phyloP scores from a whole-genome alignment of 92 coral and sea anemone genomes.

The Bergia puertoricense region DNA sequence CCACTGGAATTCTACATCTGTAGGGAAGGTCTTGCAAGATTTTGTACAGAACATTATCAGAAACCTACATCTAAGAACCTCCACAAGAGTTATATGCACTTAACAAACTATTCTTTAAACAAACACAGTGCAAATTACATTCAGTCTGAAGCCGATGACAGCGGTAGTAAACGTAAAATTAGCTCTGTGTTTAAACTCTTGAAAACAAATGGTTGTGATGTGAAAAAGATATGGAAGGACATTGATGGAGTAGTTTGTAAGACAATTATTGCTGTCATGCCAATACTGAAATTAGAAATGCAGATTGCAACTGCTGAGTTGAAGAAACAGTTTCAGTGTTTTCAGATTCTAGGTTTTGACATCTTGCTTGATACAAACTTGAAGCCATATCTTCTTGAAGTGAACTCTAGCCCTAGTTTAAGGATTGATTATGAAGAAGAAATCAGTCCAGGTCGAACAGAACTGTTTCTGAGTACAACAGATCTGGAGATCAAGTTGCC shows the following conservation, averaged over 20 bases:
- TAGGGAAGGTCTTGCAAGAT: constrained; percentile 87
- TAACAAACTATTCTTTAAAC: constrained; percentile 85
- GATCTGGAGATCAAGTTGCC: constrained; percentile 86
- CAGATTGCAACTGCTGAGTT: constrained; percentile 60
- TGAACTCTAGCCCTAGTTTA: constrained; percentile 84
- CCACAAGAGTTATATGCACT: constrained; percentile 77
- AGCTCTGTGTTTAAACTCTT: constrained; percentile 83
- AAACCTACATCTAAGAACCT: constrained; percentile 74
- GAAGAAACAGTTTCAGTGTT: constrained; percentile 68
- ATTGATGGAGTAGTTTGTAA: constrained; percentile 74
- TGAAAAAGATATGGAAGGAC: constrained; percentile 64
- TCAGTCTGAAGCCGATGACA: constrained; percentile 78
- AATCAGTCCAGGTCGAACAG: constrained; percentile 64
- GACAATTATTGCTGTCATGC: constrained; percentile 81
- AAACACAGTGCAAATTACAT: constrained; percentile 75
- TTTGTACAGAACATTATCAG: constrained; percentile 81
- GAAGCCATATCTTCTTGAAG: constrained; percentile 74
- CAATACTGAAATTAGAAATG: constrained; percentile 65
- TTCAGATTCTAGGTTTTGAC: constrained; percentile 89
- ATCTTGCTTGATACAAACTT: constrained; percentile 66
- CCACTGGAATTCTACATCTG: constrained; percentile 80
- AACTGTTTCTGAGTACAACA: constrained; percentile 75
- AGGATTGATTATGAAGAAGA: constrained; percentile 86
- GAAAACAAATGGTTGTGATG: constrained; percentile 64
- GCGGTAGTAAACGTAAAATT: constrained; percentile 82